A percentile compares a stretch with the other conserved stretches of the same genome.
Evolutionary conservation across 1,140 invertebrate species (phyloP).

Genomic region (Bilobella aurantiaca): DNA sequence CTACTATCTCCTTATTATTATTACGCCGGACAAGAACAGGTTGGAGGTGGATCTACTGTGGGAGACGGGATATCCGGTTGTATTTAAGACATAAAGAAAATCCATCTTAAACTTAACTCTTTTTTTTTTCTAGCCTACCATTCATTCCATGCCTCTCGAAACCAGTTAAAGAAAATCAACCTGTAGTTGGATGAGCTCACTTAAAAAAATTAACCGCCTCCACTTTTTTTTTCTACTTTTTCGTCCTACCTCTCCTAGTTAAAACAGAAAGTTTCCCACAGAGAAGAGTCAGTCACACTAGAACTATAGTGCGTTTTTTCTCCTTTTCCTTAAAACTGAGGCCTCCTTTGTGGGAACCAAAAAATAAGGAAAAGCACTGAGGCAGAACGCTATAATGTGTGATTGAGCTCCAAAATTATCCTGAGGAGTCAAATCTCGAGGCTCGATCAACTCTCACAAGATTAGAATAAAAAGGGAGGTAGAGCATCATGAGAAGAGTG

Average conservation of each 20-base stretch:
- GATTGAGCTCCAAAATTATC: not conserved
- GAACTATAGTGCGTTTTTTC: too few relatives aligned
- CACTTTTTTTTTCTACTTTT: too few relatives aligned
- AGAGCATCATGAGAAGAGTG: too few relatives aligned
- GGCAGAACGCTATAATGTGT: not conserved
- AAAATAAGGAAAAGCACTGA: not conserved
- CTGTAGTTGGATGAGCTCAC: too few relatives aligned
- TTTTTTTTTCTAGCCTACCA: not conserved
- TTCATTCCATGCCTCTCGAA: not conserved
- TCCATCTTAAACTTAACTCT: not conserved
- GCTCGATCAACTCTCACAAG: not conserved
- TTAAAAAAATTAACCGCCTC: too few relatives aligned
- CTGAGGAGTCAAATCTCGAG: too few relatives aligned
- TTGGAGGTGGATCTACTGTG: too few relatives aligned
- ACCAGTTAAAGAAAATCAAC: constrained; percentile 1
- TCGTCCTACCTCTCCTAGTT: not conserved
- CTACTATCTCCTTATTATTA: not conserved
- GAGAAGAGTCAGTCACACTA: not conserved
- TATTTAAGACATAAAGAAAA: constrained; percentile 3
- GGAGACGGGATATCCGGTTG: constrained; percentile 9
- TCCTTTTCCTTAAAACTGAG: too few relatives aligned
- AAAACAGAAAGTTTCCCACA: not conserved
- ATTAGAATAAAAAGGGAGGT: too few relatives aligned
- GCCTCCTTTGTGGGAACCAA: too few relatives aligned
- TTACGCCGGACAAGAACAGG: not conserved